These are phyloP conservation scores for Bufo gargarizans DNA, from an alignment of 2,113 vertebrate genomes.

Conservation along the genomic window DNA sequence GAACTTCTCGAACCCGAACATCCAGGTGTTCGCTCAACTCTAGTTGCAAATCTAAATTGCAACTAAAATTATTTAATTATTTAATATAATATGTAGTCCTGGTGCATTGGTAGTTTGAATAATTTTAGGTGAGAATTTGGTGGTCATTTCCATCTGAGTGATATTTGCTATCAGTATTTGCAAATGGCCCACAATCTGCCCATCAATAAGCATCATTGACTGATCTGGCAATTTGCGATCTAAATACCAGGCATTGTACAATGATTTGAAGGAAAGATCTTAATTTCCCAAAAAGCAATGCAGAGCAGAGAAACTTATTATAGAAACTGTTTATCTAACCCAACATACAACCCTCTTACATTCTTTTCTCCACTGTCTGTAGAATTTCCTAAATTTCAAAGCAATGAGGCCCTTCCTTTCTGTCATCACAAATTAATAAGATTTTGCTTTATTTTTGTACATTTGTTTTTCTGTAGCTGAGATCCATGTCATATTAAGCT, in stretches of 20 bases:
- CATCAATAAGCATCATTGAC: neutral
- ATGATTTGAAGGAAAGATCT: neutral
- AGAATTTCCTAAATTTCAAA: neutral
- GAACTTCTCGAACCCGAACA: too few relatives aligned
- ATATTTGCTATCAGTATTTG: neutral
- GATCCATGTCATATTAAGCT: slow-evolving; percentile 7
- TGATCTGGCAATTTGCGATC: neutral
- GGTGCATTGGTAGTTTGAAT: neutral
- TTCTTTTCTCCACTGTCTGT: neutral
- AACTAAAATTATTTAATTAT: too few relatives aligned
- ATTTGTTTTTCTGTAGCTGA: slow-evolving; percentile 10
- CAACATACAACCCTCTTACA: neutral
- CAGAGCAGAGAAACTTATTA: neutral
- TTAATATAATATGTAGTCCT: too few relatives aligned
- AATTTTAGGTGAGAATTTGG: neutral
- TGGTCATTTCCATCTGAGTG: neutral
- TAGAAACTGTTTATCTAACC: neutral
- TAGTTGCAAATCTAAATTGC: too few relatives aligned
- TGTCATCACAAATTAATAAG: slow-evolving; percentile 4
- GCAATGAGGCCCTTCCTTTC: slow-evolving; percentile 5
- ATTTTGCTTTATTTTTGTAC: slow-evolving; percentile 33
- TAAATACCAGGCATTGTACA: neutral
- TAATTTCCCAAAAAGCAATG: neutral
- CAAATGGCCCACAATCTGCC: neutral
- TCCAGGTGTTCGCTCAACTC: too few relatives aligned